phyloP scores from a whole-genome alignment of 2,888 invertebrate species.

The Capitulum mitella region DNA sequence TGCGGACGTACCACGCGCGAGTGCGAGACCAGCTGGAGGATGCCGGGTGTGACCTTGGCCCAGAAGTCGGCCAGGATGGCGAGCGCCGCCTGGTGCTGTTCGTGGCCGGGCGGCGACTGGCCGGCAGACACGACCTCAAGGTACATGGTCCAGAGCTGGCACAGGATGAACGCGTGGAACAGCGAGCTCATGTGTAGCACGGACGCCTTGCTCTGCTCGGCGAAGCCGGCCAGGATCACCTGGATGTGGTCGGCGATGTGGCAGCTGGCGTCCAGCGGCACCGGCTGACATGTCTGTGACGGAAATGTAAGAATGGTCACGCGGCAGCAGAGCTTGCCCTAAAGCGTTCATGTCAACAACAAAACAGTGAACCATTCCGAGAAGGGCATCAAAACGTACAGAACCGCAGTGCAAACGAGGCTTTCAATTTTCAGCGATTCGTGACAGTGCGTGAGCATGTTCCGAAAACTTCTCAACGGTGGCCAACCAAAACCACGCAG shows the following conservation, averaged over 20 bases:
- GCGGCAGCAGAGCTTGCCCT: too few species aligned
- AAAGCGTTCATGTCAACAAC: too few species aligned
- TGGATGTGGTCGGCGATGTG: conserved; percentile 96
- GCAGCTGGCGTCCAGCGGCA: conserved; percentile 91
- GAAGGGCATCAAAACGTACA: too few species aligned
- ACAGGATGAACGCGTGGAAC: conserved; percentile 93
- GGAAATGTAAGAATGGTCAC: not conserved
- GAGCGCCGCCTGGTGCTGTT: conserved; percentile 42
- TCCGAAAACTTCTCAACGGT: too few species aligned
- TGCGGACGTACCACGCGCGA: conserved; percentile 71
- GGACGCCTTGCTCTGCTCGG: conserved; percentile 86
- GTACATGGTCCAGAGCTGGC: conserved; percentile 97
- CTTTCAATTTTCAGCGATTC: too few species aligned
- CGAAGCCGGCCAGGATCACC: conserved; percentile 91
- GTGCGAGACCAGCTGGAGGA: conserved; percentile 82
- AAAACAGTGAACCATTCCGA: not conserved
- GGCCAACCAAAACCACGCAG: too few species aligned
- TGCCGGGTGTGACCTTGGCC: conserved; percentile 94
- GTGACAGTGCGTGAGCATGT: too few species aligned
- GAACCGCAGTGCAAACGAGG: too few species aligned
- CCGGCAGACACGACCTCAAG: conserved; percentile 60
- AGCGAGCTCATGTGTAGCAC: conserved; percentile 92
- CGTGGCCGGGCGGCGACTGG: conserved; percentile 41
- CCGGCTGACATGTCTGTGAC: conserved; percentile 57
- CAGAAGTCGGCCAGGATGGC: conserved; percentile 89